Base-by-base conservation (phyloP, 1,140 invertebrate species). In the Pogonomyrmex californicus region DNA sequence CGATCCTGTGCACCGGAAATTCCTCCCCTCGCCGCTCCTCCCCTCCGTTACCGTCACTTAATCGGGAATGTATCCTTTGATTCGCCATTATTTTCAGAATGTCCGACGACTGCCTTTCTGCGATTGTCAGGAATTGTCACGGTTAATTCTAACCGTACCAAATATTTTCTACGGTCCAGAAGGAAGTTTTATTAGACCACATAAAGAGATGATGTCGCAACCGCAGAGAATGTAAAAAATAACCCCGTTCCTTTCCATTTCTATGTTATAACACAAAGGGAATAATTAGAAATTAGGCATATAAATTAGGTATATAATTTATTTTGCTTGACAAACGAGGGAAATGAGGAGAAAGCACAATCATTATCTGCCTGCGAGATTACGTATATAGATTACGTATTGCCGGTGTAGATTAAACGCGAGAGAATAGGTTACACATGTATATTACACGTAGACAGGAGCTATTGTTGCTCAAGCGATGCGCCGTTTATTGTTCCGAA, bases 1-100 rank as follows among this genome's bases (percentile, higher is more conserved):
- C 90, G 85, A 68, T 86, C 89, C 90, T 91, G 90, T 62, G 41
- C 82, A 87, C 90, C 90, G 90, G 90, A 91, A 91, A 82, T 89
- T 78, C 85, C 54, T 83, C 81, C 58, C 78, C 86, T 36, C 54
- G 66, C 2, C 38, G 41, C 75, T 56, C 78, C n/a, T 41, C 68
- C 41, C 12, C 4, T 5, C 44, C 14, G 47, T 87, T 87, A 87
- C 44, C 83, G 58, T 83, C 76, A 41, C 66, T 78, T 78, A 86
- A 90, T 90, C 88, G 73, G 54, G 56, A n/a, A 76, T 58, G 73
- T 73, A 76, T 86, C 68, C 38, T 7, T 38, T 51, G 38, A 47
- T 63, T 56, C 33, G 54, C 51, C 23, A 23, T 62, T 87, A 68
- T 60, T 51, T 58, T n/a, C 68, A 51, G 7, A 23, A 10, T 36